Percentiles rank a stretch among this genome's conserved stretches.
phyloP scores from a whole-genome alignment of 2,797 vertebrate genomes.

The Jordanella pulchra region DNA sequence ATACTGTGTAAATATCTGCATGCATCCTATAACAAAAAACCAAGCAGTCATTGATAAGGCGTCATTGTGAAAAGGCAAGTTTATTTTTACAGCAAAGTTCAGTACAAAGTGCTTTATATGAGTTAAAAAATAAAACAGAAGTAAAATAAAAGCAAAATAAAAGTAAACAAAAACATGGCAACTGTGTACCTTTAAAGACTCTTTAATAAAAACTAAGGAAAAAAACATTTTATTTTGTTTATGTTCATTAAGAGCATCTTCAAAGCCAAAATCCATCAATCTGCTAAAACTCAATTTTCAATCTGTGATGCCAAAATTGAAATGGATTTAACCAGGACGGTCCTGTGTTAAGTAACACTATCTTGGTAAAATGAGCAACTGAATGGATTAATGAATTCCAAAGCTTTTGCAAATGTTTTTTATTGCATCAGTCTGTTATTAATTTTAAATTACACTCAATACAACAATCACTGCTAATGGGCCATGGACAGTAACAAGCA shows the following conservation, averaged over 20 bases:
- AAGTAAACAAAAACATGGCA: neutral
- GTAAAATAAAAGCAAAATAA: too few relatives aligned
- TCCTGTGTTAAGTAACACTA: neutral
- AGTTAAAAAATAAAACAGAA: too few relatives aligned
- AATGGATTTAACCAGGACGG: neutral
- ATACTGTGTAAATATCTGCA: neutral
- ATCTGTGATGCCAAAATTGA: neutral
- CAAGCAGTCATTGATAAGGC: neutral
- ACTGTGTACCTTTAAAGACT: neutral
- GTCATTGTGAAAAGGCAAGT: neutral
- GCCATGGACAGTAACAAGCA: neutral
- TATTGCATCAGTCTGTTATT: neutral
- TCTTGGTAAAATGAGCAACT: neutral
- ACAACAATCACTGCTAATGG: conserved; percentile 18
- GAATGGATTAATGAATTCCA: conserved; percentile 1
- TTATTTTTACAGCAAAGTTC: too few relatives aligned
- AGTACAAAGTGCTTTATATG: too few relatives aligned
- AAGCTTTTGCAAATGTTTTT: conserved; percentile 1
- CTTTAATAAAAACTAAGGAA: neutral
- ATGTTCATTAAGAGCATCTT: neutral
- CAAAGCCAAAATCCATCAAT: neutral
- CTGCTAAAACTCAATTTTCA: neutral
- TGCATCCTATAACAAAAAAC: neutral
- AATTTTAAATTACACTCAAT: conserved; percentile 17
- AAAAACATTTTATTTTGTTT: neutral